phyloP scores from a whole-genome alignment of 1,140 invertebrate genomes.

The Brachionus plicatilis region DNA sequence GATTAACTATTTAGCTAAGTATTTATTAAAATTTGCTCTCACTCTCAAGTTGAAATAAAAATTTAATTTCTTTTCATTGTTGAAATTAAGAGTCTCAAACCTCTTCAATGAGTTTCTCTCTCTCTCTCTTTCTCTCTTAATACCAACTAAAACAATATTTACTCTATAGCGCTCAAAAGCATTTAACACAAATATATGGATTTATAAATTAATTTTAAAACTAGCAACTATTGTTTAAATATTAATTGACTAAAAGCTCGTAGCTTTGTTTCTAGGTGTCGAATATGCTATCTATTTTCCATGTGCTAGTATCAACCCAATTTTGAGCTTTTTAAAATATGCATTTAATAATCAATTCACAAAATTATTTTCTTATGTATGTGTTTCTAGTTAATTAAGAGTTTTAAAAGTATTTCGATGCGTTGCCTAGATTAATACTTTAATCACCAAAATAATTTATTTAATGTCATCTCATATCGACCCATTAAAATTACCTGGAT shows the following conservation, averaged over 20 bases:
- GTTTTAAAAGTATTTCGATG: background rate
- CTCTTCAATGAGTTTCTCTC: background rate
- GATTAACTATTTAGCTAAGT: conserved; percentile 33
- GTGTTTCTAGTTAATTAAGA: conserved; percentile 20
- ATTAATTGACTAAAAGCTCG: conserved; percentile 16
- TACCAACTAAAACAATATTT: conserved; percentile 18
- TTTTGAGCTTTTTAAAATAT: background rate
- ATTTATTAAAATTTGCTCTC: background rate
- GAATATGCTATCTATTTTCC: background rate
- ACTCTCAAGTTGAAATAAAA: conserved; percentile 17
- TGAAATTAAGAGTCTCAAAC: conserved; percentile 2
- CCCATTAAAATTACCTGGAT: background rate
- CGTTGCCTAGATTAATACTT: background rate
- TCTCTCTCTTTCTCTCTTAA: background rate
- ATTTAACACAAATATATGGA: background rate
- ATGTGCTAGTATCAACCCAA: conserved; percentile 7
- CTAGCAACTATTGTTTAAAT: background rate
- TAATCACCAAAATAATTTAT: background rate
- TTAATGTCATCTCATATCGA: background rate
- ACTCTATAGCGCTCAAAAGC: background rate
- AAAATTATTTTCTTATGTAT: background rate
- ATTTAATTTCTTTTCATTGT: conserved; percentile 18
- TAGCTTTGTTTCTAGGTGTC: background rate
- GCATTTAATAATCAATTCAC: background rate
- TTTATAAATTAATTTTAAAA: conserved; percentile 30